Base-by-base conservation (phyloP, 2,113 vertebrate genomes). In the Grus americana region DNA sequence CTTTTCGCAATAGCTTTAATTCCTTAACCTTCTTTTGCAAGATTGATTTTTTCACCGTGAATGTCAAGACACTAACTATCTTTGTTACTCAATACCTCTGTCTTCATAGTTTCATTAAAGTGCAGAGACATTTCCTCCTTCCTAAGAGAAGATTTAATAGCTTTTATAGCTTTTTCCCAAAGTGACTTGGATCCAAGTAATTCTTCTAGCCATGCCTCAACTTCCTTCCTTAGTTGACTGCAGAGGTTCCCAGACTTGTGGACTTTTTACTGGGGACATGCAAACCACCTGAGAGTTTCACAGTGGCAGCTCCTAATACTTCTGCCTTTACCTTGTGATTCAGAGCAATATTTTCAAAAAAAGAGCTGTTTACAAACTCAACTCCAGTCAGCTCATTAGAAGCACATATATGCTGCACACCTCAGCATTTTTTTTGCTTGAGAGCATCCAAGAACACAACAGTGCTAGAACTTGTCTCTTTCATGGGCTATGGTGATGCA, bases 401-500 rank as follows among this genome's bases (percentile, higher is more conserved):
- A 34, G n/a, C 50, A 65, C 13, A 23, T 2, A 17, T 2, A 54
- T 65, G n/a, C 55, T 24, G 19, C 32, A 16, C 34, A 26, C 8
- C 16, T 38, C 84, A 24, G 27, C n/a, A 13, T 12, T 36, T 30
- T 36, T n/a, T n/a, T 19, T 15, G 40, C 63, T 34, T 12, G 11
- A 49, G 2, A 34, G 52, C 47, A 59, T 6, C n/a, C 42, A 38
- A 36, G 42, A 79, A 18, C 47, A 15, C 54, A 42, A 6, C n/a
- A 49, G 44, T 3, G n/a, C 66, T 40, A 29, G 36, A 15, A 54
- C 16, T 22, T 21, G 6, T 50, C 29, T 57, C 20, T 67, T 42
- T 49, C 79, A 12, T 0, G 12, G 47, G 15, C 57, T 44, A 4
- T 3, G 26, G 62, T 0, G 6, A 66, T 0, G 3, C 40, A 79